These are phyloP conservation scores for Cathartes aura DNA, from an alignment of 2,113 vertebrate species.

Conservation along the genomic window DNA sequence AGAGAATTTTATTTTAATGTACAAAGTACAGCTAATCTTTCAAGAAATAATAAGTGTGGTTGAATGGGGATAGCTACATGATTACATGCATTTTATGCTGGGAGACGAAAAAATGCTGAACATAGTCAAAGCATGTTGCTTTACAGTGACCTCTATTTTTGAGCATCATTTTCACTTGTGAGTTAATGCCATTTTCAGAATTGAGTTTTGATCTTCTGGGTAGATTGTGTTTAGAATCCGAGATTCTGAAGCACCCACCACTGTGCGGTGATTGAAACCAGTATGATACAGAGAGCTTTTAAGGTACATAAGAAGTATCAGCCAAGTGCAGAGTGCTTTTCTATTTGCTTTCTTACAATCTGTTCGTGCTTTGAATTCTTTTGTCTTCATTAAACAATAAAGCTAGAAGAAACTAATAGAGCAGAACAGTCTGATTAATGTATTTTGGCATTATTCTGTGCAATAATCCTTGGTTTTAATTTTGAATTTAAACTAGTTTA, in stretches of 20 bases:
- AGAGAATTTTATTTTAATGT: not conserved
- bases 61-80: not conserved
- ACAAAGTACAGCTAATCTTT: slow-evolving; percentile 11
- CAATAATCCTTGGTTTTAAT: not conserved
- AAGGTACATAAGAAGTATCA: slow-evolving; percentile 61
- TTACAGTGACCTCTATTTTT: slow-evolving; percentile 59
- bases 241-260: slow-evolving; percentile 63
- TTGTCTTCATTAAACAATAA: slow-evolving; percentile 69
- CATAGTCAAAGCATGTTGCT: slow-evolving; percentile 40
- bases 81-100: not conserved
- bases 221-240: slow-evolving; percentile 68
- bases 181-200: slow-evolving; percentile 73
- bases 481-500: not conserved
- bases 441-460: slow-evolving; percentile 12
- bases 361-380: slow-evolving; percentile 64
- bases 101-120: not conserved
- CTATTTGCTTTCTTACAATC: slow-evolving; percentile 60
- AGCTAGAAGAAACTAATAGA: slow-evolving; percentile 6
- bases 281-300: slow-evolving; percentile 65
- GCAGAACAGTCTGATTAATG: not conserved
- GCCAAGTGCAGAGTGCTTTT: slow-evolving; percentile 58
- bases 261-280: slow-evolving; percentile 65
- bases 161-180: slow-evolving; percentile 64
- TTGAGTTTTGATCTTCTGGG: slow-evolving; percentile 67
- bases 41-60: not conserved